Percentiles rank a stretch among this genome's conserved stretches.
phyloP scores from a whole-genome alignment of 2,113 vertebrate genomes.

The Bettongia penicillata region DNA sequence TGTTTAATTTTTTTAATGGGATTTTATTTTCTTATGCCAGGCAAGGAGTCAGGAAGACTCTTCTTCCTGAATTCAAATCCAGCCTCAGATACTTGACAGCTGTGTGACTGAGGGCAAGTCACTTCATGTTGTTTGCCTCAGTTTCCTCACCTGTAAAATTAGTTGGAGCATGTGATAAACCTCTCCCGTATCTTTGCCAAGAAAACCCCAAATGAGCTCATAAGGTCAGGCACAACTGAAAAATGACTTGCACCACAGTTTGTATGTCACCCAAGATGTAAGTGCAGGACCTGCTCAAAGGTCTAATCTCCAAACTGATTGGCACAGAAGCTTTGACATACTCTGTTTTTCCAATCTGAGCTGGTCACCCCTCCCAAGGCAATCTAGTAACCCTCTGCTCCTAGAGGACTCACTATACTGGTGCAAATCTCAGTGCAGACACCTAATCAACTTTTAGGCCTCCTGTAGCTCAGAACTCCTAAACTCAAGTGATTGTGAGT shows the following conservation, averaged over 20 bases:
- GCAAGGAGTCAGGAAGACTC: not conserved
- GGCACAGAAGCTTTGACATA: not conserved
- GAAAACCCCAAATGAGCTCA: not conserved
- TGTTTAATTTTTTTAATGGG: not conserved
- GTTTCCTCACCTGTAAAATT: not conserved
- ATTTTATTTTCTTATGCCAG: not conserved
- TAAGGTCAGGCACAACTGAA: not conserved
- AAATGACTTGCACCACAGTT: not conserved
- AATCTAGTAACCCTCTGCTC: not conserved
- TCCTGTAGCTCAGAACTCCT: not conserved
- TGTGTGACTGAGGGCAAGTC: not conserved
- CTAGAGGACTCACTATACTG: not conserved
- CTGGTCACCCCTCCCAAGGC: not conserved
- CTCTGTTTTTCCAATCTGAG: not conserved
- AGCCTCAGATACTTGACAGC: not conserved
- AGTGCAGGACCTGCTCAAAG: not conserved
- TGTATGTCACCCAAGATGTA: not conserved
- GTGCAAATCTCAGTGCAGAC: not conserved
- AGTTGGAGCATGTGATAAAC: not conserved
- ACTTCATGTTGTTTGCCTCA: not conserved
- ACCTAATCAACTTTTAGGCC: not conserved
- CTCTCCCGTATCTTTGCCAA: not conserved
- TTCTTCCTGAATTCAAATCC: not conserved
- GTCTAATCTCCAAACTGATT: not conserved
- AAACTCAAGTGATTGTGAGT: not conserved